Evolutionary conservation across 2,888 invertebrate genomes (phyloP).

Genomic region (Catocala fraxini): DNA sequence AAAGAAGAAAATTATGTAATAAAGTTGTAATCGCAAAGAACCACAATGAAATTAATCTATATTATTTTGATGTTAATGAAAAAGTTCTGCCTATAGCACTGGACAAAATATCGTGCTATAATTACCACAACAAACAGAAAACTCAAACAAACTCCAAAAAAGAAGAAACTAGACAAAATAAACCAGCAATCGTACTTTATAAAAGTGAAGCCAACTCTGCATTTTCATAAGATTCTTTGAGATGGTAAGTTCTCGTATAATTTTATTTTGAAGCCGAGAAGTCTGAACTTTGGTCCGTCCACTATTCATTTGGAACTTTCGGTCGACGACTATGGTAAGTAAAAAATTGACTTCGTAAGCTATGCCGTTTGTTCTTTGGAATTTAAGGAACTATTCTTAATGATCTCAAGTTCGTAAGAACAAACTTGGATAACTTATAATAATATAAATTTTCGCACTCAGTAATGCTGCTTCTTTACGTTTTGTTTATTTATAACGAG

Average conservation of each 20-base stretch:
- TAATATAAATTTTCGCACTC: no score
- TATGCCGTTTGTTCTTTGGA: slow-evolving; percentile 13
- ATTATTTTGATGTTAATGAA: no score
- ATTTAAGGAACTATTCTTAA: no score
- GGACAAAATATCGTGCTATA: no score
- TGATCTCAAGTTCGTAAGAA: slow-evolving; percentile 2
- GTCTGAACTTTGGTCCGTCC: slow-evolving; percentile 44
- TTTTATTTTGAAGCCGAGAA: slow-evolving; percentile 65
- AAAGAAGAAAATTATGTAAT: no score
- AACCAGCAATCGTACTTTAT: slow-evolving; percentile 31
- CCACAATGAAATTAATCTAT: no score
- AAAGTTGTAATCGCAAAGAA: no score
- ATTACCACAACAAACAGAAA: no score
- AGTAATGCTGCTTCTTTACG: no score
- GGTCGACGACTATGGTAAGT: slow-evolving; percentile 47
- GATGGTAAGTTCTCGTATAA: slow-evolving; percentile 58
- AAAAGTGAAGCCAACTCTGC: slow-evolving; percentile 32
- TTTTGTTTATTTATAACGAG: no score
- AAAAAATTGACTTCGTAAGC: slow-evolving; percentile 16
- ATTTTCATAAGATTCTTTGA: slow-evolving; percentile 26
- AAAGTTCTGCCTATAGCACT: no score
- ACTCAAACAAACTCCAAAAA: no score
- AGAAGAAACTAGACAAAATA: background rate
- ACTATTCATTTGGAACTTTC: slow-evolving; percentile 46
- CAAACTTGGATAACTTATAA: background rate